Evolutionary conservation across 30 jellyfish, hydroid and myxozoan genomes (phyloP), one percentile per base, ranked within the genome.

Genomic region (Mastigias papua): DNA sequence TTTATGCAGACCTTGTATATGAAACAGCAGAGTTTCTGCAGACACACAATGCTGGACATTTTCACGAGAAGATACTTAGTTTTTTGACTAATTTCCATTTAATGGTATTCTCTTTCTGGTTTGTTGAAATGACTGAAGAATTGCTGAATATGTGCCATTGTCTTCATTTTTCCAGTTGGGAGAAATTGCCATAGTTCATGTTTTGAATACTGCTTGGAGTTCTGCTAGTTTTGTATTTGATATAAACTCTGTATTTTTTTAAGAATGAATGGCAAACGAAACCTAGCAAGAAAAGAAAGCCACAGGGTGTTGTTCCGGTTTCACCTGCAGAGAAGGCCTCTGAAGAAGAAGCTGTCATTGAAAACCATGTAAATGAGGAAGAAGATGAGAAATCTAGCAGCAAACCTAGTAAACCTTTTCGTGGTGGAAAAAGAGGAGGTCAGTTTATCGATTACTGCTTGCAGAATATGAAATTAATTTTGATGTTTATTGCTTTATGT

Each of bases 261-360:
- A 70, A 94, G 99, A 76, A 73, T 69, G 99, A 94, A 58, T 94
- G 99, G 99, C 87, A 94, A 51, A 94, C 99, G 79, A 93, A 68
- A 27, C 74, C 95, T 11, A 78, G 82, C 32, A 94, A 94, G 78
- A 86, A 86, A 79, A 85, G 84, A 50, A 60, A 42, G 63, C 74
- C 81, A 1, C 74, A 63, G 0, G 74, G 74, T 19, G 23, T 19
- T 63, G 74, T 20, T 57, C 69, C 69, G 19, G 69, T 20, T 63
- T n/a, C 74, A 27, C 21, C 42, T 19, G 74, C 32, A 27, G 74
- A 63, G 19, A 63, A 63, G 74, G 23, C 21, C 22, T 54, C 67
- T 19, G 7, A 88, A 28, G 93, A 73, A 20, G 74, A 73, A 0
- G 90, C 65, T n/a, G 77, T 35, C 25, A 67, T 16, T 21, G 90